phyloP scores from a whole-genome alignment of 2,113 vertebrate genomes.

The Colaptes auratus region DNA sequence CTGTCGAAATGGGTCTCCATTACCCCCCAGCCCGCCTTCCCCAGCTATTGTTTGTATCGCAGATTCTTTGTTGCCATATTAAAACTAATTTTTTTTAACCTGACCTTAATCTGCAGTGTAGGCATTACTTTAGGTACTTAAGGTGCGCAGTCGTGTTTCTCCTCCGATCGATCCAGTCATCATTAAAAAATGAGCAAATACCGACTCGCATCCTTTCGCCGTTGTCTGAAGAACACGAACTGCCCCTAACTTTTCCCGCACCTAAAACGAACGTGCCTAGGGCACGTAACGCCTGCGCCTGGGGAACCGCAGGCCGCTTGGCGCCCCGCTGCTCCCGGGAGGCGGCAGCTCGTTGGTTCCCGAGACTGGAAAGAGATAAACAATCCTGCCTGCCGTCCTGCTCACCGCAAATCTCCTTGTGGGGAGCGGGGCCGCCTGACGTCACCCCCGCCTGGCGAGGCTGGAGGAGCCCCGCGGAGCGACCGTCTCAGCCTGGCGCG shows the following conservation, averaged over 20 bases:
- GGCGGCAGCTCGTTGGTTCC: constrained; percentile 59
- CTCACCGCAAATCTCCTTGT: constrained; percentile 86
- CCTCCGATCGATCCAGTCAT: not conserved
- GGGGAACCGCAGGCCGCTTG: not conserved
- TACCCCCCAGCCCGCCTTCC: not conserved
- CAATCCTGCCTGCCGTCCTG: constrained; percentile 46
- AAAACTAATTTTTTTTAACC: not conserved
- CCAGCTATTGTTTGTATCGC: not conserved
- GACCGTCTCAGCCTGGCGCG: constrained; percentile 84
- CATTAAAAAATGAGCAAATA: fast-evolving
- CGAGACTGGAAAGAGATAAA: constrained; percentile 63
- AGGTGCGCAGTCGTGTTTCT: not conserved
- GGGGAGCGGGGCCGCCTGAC: constrained; percentile 85
- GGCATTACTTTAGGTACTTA: not conserved
- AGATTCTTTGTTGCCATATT: not conserved
- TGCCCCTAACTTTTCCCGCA: not conserved
- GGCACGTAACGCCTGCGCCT: not conserved
- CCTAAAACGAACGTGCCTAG: fast-evolving
- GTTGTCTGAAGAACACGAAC: fast-evolving
- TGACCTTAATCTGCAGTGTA: not conserved
- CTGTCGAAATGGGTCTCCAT: not conserved
- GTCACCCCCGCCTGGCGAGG: constrained; percentile 90
- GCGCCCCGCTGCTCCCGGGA: constrained; percentile 9
- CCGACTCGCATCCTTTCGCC: too few species aligned
- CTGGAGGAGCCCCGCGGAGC: constrained; percentile 91